These are phyloP conservation scores for Sebastes variabilis DNA, from an alignment of 2,797 vertebrate species.

Conservation along the genomic window DNA sequence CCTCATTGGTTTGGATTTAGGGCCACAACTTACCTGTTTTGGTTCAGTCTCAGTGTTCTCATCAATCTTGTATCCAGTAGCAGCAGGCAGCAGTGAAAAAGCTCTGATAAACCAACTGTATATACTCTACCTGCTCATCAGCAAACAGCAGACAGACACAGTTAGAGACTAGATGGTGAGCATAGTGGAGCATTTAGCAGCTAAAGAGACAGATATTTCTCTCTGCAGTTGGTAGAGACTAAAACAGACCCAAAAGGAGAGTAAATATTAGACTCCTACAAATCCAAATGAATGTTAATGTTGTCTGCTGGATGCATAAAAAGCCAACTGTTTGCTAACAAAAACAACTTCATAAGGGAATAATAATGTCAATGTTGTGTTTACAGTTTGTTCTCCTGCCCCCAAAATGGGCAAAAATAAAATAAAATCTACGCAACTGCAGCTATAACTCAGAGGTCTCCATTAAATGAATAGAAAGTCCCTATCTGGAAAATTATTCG, in stretches of 20 bases:
- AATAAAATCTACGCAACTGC: neutral
- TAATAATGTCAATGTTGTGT: neutral
- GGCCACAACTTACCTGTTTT: no score
- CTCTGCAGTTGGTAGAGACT: no score
- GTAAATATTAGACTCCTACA: neutral
- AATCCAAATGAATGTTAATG: neutral
- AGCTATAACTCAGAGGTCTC: neutral
- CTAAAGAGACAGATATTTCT: no score
- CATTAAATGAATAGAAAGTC: neutral
- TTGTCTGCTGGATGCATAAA: neutral
- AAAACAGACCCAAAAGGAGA: no score
- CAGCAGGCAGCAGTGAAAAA: no score
- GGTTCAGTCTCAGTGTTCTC: no score
- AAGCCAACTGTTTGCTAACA: neutral
- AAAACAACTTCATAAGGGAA: neutral
- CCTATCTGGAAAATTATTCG: neutral
- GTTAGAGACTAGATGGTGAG: neutral
- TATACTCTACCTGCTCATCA: neutral
- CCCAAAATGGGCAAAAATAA: no score
- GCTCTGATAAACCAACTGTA: no score
- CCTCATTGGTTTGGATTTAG: no score
- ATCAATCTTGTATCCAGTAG: no score
- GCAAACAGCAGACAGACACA: neutral
- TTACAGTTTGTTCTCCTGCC: no score
- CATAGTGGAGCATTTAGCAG: neutral